These are phyloP conservation scores for Spinibarbus caldwelli DNA, from an alignment of 2,797 vertebrate genomes.

Conservation along the genomic window DNA sequence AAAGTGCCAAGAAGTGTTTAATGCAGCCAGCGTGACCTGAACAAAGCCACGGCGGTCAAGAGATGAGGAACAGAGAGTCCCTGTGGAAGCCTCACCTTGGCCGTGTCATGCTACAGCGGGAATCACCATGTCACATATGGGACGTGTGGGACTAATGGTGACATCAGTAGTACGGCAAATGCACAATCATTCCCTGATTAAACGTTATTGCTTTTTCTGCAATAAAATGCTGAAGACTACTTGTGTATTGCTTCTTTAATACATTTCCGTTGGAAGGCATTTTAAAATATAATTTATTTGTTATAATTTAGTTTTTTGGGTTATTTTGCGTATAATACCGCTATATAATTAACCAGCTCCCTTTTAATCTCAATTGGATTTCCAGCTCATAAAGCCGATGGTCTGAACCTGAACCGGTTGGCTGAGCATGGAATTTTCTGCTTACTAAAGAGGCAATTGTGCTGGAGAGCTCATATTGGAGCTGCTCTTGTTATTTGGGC, in stretches of 20 bases:
- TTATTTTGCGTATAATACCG: slow-evolving; percentile 8
- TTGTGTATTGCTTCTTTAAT: slow-evolving; percentile 33
- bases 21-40: slow-evolving; percentile 80
- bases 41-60: slow-evolving; percentile 51
- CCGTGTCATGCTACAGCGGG: slow-evolving; percentile 16
- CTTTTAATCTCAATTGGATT: slow-evolving; percentile 16
- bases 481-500: slow-evolving; percentile 61
- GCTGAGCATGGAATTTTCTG: slow-evolving; percentile 53
- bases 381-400: slow-evolving; percentile 8
- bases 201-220: slow-evolving; percentile 22
- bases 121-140: slow-evolving; percentile 30
- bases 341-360: background rate
- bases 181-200: slow-evolving; percentile 13
- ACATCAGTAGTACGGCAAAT: slow-evolving; percentile 3
- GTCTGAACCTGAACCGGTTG: slow-evolving; percentile 47
- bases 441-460: slow-evolving; percentile 59
- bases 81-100: slow-evolving; percentile 28
- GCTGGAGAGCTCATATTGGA: slow-evolving; percentile 51
- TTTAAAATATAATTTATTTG: background rate
- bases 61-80: slow-evolving; percentile 58
- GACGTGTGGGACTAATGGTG: slow-evolving; percentile 9
- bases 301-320: slow-evolving; percentile 13
- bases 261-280: slow-evolving; percentile 11
- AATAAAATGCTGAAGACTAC: slow-evolving; percentile 50
- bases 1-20: slow-evolving; percentile 95